Evolutionary conservation across 1,140 invertebrate species (phyloP).

Genomic region (Cephus cinctus): DNA sequence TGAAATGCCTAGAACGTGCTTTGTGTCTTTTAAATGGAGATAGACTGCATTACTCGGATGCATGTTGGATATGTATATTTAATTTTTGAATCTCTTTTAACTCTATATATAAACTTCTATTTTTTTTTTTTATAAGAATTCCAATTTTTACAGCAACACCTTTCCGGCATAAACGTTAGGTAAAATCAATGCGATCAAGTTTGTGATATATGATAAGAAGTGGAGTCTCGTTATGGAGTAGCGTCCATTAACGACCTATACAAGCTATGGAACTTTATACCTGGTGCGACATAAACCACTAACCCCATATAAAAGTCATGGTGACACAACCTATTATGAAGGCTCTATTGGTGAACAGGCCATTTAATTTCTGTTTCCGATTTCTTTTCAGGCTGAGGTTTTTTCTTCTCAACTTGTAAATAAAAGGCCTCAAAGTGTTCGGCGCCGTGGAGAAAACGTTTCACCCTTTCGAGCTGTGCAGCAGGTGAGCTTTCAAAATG

Average conservation of each 20-base stretch:
- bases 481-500: constrained; percentile 32
- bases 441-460: constrained; percentile 56
- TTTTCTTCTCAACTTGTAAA: constrained; percentile 44
- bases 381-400: constrained; percentile 49
- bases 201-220: too few relatives aligned
- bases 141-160: too few relatives aligned
- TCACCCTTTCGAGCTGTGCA: constrained; percentile 56
- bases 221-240: constrained; percentile 33
- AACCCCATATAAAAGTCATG: constrained; percentile 39
- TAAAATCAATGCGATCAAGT: too few relatives aligned
- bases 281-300: constrained; percentile 42
- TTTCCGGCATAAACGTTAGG: too few relatives aligned
- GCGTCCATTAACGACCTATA: constrained; percentile 41
- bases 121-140: too few relatives aligned
- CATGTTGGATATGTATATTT: too few relatives aligned
- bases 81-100: too few relatives aligned
- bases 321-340: constrained; percentile 23
- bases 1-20: too few relatives aligned
- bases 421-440: constrained; percentile 59
- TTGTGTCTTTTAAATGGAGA: too few relatives aligned
- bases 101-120: too few relatives aligned
- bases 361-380: constrained; percentile 30
- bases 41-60: too few relatives aligned
- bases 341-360: constrained; percentile 20
- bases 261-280: constrained; percentile 51